Evolutionary conservation across 2,797 vertebrate species (phyloP).

Genomic region (Mallotus villosus): DNA sequence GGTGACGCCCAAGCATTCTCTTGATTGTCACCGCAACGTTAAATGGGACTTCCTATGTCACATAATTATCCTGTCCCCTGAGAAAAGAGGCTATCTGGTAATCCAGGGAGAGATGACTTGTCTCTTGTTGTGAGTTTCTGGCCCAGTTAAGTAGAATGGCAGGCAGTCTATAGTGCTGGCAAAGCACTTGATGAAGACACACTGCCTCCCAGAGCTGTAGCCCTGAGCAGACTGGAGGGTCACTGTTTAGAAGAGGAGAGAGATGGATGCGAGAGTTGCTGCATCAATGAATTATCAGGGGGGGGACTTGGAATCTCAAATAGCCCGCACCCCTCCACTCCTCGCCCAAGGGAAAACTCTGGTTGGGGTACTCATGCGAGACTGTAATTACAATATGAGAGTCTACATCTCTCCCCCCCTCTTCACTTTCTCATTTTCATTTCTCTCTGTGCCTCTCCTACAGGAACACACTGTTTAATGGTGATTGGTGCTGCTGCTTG

Average conservation of each 20-base stretch:
- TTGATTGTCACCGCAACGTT: neutral
- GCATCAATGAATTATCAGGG: neutral
- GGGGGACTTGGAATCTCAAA: neutral
- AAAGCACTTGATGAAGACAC: constrained; percentile 15
- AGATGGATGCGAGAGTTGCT: neutral
- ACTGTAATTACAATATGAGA: constrained; percentile 33
- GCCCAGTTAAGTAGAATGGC: neutral
- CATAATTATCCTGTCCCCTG: neutral
- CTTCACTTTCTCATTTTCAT: neutral
- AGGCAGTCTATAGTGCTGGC: constrained; percentile 6
- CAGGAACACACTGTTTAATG: neutral
- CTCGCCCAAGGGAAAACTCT: neutral
- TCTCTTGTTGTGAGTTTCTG: neutral
- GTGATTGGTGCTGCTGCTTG: neutral
- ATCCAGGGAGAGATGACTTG: neutral
- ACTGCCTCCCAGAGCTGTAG: neutral
- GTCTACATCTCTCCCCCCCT: constrained; percentile 19
- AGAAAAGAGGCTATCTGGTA: too few relatives aligned
- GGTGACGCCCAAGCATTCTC: neutral
- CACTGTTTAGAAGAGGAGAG: neutral
- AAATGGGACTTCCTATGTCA: neutral
- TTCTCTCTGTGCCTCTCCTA: neutral
- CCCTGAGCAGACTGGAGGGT: neutral
- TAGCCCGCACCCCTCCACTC: neutral
- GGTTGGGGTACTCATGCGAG: constrained; percentile 9